Base-by-base conservation (phyloP, 1,140 invertebrate genomes). In the Dinothrombium tinctorium region DNA sequence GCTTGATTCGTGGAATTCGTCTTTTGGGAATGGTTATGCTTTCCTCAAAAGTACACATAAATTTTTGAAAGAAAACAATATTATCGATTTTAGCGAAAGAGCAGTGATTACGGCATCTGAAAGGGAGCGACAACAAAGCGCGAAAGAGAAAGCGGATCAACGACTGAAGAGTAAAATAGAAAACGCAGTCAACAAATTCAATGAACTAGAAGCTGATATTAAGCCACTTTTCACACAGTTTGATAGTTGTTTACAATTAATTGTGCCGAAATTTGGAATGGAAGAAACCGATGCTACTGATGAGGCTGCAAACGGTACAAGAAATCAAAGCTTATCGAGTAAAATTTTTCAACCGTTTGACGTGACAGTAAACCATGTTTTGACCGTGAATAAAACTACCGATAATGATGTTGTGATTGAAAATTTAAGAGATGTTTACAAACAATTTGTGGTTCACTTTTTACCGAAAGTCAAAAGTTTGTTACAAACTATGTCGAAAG, bases 1-100 rank as follows among this genome's bases (percentile, higher is more conserved):
- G 7, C 52, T 71, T 12, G 56, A 67, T 41, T 49, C 56, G 23
- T 71, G 69, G 69, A 47, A 61, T 41, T 47, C 56, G 1, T 56
- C 59, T 26, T 71, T 56, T 59, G 60, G 61, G 14, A 40, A 49
- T 4, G 55, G 53, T 12, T 69, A 69, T 51, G 64, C 58, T 45
- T 56, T 60, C 51, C 53, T 70, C 4, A 47, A 50, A 15, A 47
- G 67, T 25, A 65, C 56, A 12, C 63, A 60, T 44, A 59, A 63
- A 17, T 69, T 59, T 47, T 43, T 38, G 8, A 15, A 26, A 2
- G 60, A 66, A 61, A 50, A 59, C 66, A 50, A 46, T 11, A 22
- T 37, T 32, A 31, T 29, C 44, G 15, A 46, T 20, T 40, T 42
- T 20, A 33, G 15, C 32, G 11, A 46, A 41, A n/a, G 22, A 22